Base-by-base conservation (phyloP, 2,888 invertebrate species). In the Melanotus villosus region DNA sequence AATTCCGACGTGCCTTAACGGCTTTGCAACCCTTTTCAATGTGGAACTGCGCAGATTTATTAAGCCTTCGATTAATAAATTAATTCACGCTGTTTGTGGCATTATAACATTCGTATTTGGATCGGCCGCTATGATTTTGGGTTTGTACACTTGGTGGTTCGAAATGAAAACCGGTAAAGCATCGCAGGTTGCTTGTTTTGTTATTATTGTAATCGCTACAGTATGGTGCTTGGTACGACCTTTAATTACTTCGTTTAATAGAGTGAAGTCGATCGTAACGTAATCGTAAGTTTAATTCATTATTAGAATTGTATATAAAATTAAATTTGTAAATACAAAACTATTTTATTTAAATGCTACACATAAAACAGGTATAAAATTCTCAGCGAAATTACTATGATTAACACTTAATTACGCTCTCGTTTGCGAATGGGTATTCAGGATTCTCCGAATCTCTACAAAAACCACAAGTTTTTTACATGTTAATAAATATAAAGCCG, bases 1-100 rank as follows among this genome's bases (percentile, higher is more conserved):
- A 7, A 57, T 57, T 38, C 57, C 57, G 23, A 38, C 57, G 10
- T 18, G 9, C 16, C 9, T 57, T n/a, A 38, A 57, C 38, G 57
- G 57, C 10, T 10, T 38, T 34, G 38, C 57, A 21, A 23, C 57
- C 7, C 12, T 57, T 1, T 57, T 57, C 12, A 57, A 38, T 19
- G 12, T 57, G 12, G 10, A 57, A 4, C 9, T 57, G 14, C 36
- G 18, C n/a, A 57, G n/a, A 21, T 19, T 18, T 3, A 57, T 57
- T 9, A 57, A 38, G 12, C 57, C 57, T 19, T 38, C 36, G 21
- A 21, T 57, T 16, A 57, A 38, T 6, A 57, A 57, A 38, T 10
- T 57, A 6, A 21, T 57, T 19, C 57, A 57, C 19, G 23, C n/a
- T 1, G 9, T 57, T 12, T 34, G 57, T 21, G 57, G 57, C 16